Conservation (phyloP, 2,888 invertebrate genomes). For the Agrilus cyanescens region DNA sequence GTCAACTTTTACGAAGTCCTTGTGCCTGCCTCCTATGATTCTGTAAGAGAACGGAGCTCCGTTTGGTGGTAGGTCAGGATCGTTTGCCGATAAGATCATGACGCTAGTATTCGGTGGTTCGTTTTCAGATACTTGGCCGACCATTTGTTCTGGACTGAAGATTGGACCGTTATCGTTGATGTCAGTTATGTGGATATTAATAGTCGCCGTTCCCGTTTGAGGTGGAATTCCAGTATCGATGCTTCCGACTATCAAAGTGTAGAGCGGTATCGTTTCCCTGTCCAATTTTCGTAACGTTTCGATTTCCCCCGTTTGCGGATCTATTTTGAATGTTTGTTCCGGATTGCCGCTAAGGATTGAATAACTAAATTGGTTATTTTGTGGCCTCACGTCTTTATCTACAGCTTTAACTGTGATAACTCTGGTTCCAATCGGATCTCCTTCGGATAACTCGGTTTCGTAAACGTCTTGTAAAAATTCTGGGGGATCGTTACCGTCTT, state of each 20-base stretch:
- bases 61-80: conserved; percentile 82
- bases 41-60: conserved; percentile 81
- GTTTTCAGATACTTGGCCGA: conserved; percentile 76
- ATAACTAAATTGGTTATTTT: conserved; percentile 86
- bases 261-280: conserved; percentile 64
- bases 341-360: conserved; percentile 76
- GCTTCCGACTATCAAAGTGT: conserved; percentile 70
- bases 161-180: conserved; percentile 90
- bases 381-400: conserved; percentile 83
- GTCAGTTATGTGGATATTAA: conserved; percentile 69
- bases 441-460: conserved; percentile 71
- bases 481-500: conserved; percentile 94
- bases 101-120: conserved; percentile 74
- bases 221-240: conserved; percentile 83
- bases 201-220: conserved; percentile 80
- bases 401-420: conserved; percentile 71
- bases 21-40: conserved; percentile 67
- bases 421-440: conserved; percentile 58
- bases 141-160: conserved; percentile 58
- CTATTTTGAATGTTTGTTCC: conserved; percentile 76
- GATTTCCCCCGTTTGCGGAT: conserved; percentile 74
- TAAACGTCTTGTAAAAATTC: conserved; percentile 74
- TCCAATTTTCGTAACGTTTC: conserved; percentile 67
- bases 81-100: conserved; percentile 74
- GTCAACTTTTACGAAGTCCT: conserved; percentile 63